A percentile compares a stretch with the other conserved stretches of the same genome.
Conservation (phyloP, 2,797 vertebrate species). For the Peromyscus eremicus region DNA sequence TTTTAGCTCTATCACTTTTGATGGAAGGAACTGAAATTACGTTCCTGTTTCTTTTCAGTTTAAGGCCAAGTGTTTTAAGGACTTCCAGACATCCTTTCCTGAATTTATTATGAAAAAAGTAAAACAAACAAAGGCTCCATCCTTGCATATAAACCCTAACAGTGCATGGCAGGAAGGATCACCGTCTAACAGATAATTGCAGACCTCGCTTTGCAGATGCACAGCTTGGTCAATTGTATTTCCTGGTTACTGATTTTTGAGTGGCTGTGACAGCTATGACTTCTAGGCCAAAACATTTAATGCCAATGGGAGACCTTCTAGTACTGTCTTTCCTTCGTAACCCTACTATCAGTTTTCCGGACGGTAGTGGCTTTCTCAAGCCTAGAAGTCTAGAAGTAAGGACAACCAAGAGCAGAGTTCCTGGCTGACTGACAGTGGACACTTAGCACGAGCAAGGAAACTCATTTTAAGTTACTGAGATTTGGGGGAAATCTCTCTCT, state of each 20-base stretch:
- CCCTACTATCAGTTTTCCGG: not conserved
- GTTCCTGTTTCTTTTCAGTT: constrained; percentile 59
- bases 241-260: constrained; percentile 12
- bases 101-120: constrained; percentile 18
- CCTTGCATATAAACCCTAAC: not conserved
- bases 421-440: too few species aligned
- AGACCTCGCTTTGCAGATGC: not conserved
- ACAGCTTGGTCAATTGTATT: not conserved
- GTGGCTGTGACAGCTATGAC: not conserved
- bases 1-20: constrained; percentile 40
- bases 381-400: not conserved
- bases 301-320: not conserved
- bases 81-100: not conserved
- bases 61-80: constrained; percentile 60
- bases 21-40: constrained; percentile 48
- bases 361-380: not conserved
- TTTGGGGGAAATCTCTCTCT: not conserved
- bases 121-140: constrained; percentile 23
- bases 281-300: constrained; percentile 3
- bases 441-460: not conserved
- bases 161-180: not conserved
- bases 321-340: not conserved
- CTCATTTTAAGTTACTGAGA: not conserved
- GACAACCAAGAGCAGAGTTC: not conserved
- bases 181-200: not conserved